A percentile compares a stretch with the other conserved stretches of the same genome.
Evolutionary conservation across 2,113 vertebrate genomes (phyloP).

Genomic region (Rhinolophus sinicus): DNA sequence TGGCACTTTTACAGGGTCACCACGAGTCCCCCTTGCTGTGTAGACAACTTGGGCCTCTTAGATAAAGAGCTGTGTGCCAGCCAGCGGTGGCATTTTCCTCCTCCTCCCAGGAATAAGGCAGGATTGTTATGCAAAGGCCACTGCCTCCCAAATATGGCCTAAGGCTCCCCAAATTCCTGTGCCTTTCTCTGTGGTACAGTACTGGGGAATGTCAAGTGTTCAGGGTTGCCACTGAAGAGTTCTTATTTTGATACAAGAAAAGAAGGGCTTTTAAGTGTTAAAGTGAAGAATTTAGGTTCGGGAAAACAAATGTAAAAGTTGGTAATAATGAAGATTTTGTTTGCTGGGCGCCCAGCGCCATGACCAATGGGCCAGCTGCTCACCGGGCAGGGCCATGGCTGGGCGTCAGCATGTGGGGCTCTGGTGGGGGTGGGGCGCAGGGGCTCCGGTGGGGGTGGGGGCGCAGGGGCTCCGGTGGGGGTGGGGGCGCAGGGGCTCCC

Average conservation of each 20-base stretch:
- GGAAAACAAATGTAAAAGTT: slow-evolving; percentile 1
- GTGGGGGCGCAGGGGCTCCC: rapidly evolving
- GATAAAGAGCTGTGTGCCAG: neutral
- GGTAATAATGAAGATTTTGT: slow-evolving; percentile 54
- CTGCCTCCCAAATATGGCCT: neutral
- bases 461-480: no score
- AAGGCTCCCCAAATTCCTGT: neutral
- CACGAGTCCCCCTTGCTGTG: rapidly evolving
- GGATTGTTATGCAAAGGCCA: slow-evolving; percentile 65
- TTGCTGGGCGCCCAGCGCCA: neutral
- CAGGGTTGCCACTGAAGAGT: neutral
- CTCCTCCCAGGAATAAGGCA: slow-evolving; percentile 43
- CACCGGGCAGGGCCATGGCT: neutral
- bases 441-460: rapidly evolving
- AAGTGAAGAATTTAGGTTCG: slow-evolving; percentile 48
- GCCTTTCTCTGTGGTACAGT: neutral
- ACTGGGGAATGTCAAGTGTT: slow-evolving; percentile 59
- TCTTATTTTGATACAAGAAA: slow-evolving; percentile 49
- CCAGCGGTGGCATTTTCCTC: neutral
- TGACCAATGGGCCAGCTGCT: neutral
- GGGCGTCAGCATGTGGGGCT: neutral
- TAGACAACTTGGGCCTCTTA: neutral
- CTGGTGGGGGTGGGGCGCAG: no score
- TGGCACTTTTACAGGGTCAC: neutral
- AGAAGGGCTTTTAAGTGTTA: slow-evolving; percentile 33